Conservation (phyloP, 2,888 invertebrate species). For the Bellardia bayeri region DNA sequence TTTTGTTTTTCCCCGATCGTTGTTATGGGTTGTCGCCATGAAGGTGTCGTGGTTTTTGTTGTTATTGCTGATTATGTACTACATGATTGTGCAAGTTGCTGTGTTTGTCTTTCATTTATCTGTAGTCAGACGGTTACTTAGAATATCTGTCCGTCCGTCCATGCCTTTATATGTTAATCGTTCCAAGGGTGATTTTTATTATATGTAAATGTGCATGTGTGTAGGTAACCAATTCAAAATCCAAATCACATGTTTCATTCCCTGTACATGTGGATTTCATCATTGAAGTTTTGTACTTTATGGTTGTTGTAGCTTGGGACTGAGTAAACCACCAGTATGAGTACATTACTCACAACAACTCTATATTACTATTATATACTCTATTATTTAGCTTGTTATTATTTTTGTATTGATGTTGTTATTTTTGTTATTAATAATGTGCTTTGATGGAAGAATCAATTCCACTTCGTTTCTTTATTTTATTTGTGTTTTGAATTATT, state of each 20-base stretch:
- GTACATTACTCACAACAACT: conserved; percentile 49
- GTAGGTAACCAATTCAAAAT: conserved; percentile 17
- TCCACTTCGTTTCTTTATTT: conserved; percentile 63
- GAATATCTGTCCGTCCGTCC: conserved; percentile 11
- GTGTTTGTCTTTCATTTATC: conserved; percentile 35
- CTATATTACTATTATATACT: conserved; percentile 27
- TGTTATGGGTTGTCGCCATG: conserved; percentile 48
- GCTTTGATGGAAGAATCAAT: conserved; percentile 66
- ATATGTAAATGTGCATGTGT: background rate
- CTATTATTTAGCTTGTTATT: conserved; percentile 33
- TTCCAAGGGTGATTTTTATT: conserved; percentile 57
- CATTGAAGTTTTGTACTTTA: conserved; percentile 27
- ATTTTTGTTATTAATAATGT: conserved; percentile 16
- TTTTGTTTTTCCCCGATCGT: conserved; percentile 37
- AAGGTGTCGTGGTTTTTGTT: conserved; percentile 38
- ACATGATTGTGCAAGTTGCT: conserved; percentile 70
- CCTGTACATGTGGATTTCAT: conserved; percentile 51
- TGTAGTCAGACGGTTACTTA: conserved; percentile 10
- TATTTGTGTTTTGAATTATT: conserved; percentile 29
- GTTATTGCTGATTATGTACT: conserved; percentile 60
- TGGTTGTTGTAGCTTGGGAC: conserved; percentile 9
- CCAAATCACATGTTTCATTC: conserved; percentile 55
- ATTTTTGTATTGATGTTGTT: conserved; percentile 25
- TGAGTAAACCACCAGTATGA: conserved; percentile 64
- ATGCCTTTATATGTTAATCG: background rate